phyloP scores from a whole-genome alignment of 37 sponge, comb jelly and placozoan species.

The Halisarca cf. caerulea region DNA sequence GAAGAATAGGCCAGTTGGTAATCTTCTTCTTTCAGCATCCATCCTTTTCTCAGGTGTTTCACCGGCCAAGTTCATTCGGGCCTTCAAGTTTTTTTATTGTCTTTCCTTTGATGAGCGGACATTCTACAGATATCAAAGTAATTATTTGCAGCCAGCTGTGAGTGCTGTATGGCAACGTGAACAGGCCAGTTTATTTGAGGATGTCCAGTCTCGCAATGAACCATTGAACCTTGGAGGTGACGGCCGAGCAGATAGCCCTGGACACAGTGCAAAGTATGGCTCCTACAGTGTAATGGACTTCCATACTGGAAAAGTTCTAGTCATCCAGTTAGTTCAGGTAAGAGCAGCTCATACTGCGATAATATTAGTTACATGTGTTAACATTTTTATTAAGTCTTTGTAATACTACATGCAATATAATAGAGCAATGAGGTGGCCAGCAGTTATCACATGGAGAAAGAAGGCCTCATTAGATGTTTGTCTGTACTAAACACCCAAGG shows the following conservation, averaged over 20 bases:
- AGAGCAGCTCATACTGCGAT: background rate
- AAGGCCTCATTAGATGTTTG: conserved; percentile 36
- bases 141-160: background rate
- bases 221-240: conserved; percentile 16
- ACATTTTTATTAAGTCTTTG: background rate
- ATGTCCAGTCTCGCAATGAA: background rate
- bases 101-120: background rate
- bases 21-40: background rate
- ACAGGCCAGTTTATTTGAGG: background rate
- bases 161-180: background rate
- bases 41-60: background rate
- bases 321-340: conserved; percentile 12
- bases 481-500: conserved; percentile 16
- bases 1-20: background rate
- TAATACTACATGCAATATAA: background rate
- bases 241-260: conserved; percentile 22
- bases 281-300: conserved; percentile 12
- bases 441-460: conserved; percentile 62
- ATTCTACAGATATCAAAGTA: background rate
- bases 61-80: background rate
- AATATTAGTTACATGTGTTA: no score
- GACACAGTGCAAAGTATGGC: conserved; percentile 28
- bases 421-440: conserved; percentile 48
- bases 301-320: background rate
- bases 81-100: background rate